phyloP scores from a whole-genome alignment of 2,113 vertebrate genomes.

The Syngnathoides biaculeatus region DNA sequence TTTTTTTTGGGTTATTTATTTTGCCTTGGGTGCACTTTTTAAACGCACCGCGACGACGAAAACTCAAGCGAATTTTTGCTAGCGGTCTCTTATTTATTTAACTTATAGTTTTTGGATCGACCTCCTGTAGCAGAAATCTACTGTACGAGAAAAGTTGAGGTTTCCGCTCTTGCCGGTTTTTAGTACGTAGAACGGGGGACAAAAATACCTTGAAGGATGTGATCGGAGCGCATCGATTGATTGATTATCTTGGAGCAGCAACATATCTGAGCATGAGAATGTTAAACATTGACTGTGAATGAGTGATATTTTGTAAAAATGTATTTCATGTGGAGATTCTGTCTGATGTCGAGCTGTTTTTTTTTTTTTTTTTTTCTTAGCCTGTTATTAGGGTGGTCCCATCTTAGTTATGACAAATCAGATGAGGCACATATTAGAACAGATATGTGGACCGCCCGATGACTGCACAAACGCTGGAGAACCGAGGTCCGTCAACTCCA shows the following conservation, averaged over 20 bases:
- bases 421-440: not conserved
- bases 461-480: not conserved
- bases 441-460: not conserved
- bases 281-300: conserved; percentile 72
- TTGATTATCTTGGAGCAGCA: conserved; percentile 48
- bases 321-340: conserved; percentile 52
- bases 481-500: not conserved
- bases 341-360: conserved; percentile 15
- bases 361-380: too few relatives aligned
- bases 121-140: conserved; percentile 51
- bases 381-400: not conserved
- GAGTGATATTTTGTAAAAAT: conserved; percentile 68
- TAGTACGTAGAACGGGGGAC: conserved; percentile 42
- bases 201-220: conserved; percentile 25
- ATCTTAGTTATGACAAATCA: not conserved
- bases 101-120: conserved; percentile 40
- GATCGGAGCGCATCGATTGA: conserved; percentile 45
- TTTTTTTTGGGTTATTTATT: conserved; percentile 60
- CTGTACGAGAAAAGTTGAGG: conserved; percentile 45
- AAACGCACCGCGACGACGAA: conserved; percentile 28
- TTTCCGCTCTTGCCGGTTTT: conserved; percentile 24
- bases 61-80: conserved; percentile 43
- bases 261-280: conserved; percentile 76
- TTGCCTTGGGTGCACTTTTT: conserved; percentile 45
- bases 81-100: conserved; percentile 60